These are phyloP conservation scores for Fissipunctia ypsillon DNA, from an alignment of 2,888 invertebrate species.

Conservation along the genomic window DNA sequence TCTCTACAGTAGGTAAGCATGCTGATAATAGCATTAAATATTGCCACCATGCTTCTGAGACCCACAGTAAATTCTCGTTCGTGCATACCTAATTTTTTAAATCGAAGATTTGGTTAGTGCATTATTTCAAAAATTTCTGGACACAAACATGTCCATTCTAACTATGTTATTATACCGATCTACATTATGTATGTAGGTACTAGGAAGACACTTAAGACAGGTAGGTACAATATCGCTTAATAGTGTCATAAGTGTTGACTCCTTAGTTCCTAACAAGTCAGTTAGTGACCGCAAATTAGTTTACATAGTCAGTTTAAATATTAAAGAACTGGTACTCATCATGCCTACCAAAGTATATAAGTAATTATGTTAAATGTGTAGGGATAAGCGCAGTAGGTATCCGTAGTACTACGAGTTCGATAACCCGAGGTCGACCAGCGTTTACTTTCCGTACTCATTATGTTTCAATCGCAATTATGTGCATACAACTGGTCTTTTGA, in stretches of 20 bases:
- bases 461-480: conserved; percentile 59
- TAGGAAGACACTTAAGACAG: not conserved
- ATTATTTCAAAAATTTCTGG: too few relatives aligned
- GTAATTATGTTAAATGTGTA: conserved; percentile 33
- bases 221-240: not conserved
- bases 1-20: not conserved
- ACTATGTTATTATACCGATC: not conserved
- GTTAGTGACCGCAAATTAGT: conserved; percentile 2
- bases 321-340: not conserved
- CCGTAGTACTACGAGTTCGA: conserved; percentile 64
- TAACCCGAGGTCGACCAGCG: conserved; percentile 62
- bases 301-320: not conserved
- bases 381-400: conserved; percentile 44
- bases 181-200: not conserved
- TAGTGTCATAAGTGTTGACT: not conserved
- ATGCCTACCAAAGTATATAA: conserved; percentile 13
- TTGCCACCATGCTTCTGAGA: not conserved
- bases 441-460: conserved; percentile 60
- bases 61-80: not conserved
- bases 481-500: conserved; percentile 6
- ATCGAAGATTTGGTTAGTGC: too few relatives aligned
- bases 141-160: too few relatives aligned
- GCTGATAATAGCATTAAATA: too few relatives aligned
- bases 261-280: too few relatives aligned
- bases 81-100: not conserved